Conservation (phyloP, 1,140 invertebrate species). For the Dufourea novaeangliae region DNA sequence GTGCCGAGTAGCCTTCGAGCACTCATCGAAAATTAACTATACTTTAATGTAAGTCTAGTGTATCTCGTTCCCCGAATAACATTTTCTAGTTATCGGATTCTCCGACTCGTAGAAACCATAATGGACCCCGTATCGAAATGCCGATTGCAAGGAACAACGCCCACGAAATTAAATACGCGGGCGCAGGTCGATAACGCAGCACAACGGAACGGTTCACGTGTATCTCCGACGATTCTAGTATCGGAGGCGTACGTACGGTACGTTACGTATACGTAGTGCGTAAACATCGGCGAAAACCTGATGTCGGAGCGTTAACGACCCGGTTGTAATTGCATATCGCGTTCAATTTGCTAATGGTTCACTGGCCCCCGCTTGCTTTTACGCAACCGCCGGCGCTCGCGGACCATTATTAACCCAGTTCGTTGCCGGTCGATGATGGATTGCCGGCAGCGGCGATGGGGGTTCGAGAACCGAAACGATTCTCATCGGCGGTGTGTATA, state of each 20-base stretch:
- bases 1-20: too few relatives aligned
- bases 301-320: neutral
- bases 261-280: neutral
- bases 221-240: neutral
- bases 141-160: slow-evolving; percentile 14
- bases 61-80: too few relatives aligned
- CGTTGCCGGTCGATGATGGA: slow-evolving; percentile 57
- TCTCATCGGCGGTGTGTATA: too few relatives aligned
- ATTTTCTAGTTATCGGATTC: too few relatives aligned
- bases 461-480: neutral
- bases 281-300: slow-evolving; percentile 26
- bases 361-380: slow-evolving; percentile 28
- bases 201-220: neutral
- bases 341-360: slow-evolving; percentile 62
- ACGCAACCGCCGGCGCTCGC: slow-evolving; percentile 41
- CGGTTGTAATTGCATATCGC: slow-evolving; percentile 33
- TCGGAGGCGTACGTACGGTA: neutral
- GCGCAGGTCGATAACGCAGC: slow-evolving; percentile 2
- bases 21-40: too few relatives aligned
- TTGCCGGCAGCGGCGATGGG: slow-evolving; percentile 22
- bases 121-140: neutral
- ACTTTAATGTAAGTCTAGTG: too few relatives aligned
- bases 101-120: too few relatives aligned
- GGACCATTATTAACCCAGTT: slow-evolving; percentile 62
- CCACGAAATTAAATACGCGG: slow-evolving; percentile 13